These are phyloP conservation scores for Pristionchus exspectatus DNA, from an alignment of 2,888 invertebrate species.

Conservation along the genomic window DNA sequence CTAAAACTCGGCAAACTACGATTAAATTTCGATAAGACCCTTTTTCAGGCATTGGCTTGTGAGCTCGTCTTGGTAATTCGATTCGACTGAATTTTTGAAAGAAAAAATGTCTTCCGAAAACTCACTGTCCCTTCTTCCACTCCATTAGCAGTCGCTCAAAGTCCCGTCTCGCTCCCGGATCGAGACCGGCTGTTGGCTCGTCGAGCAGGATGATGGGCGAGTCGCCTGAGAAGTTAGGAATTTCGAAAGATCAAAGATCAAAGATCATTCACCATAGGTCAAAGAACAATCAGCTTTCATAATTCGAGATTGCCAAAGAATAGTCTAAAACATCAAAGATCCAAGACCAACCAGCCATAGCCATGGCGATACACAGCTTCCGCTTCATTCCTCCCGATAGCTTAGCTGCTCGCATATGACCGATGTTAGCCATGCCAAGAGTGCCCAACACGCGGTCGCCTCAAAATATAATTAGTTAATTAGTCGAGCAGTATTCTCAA, in stretches of 20 bases:
- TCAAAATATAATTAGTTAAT: too few species aligned
- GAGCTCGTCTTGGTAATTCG: too few species aligned
- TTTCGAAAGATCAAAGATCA: slow-evolving; percentile 48
- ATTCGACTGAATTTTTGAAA: background rate
- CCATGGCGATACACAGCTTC: slow-evolving; percentile 72
- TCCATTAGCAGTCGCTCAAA: slow-evolving; percentile 65
- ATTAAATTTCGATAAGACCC: too few species aligned
- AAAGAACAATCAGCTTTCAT: too few species aligned
- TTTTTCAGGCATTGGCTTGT: too few species aligned
- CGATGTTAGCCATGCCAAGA: background rate
- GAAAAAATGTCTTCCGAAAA: background rate
- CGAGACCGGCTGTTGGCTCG: slow-evolving; percentile 74
- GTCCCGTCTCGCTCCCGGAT: slow-evolving; percentile 64
- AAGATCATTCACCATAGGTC: slow-evolving; percentile 56
- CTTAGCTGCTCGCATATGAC: background rate
- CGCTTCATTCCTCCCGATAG: slow-evolving; percentile 76
- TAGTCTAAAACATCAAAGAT: background rate
- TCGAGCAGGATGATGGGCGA: slow-evolving; percentile 74
- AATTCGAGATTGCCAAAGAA: background rate
- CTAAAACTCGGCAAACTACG: too few species aligned
- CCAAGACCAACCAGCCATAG: background rate
- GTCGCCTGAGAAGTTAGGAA: slow-evolving; percentile 57
- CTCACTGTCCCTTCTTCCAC: slow-evolving; percentile 62
- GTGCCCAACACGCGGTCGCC: background rate
- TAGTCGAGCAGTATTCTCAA: too few species aligned